Evolutionary conservation across 2,888 invertebrate species (phyloP).

Genomic region (Leucozona laternaria): DNA sequence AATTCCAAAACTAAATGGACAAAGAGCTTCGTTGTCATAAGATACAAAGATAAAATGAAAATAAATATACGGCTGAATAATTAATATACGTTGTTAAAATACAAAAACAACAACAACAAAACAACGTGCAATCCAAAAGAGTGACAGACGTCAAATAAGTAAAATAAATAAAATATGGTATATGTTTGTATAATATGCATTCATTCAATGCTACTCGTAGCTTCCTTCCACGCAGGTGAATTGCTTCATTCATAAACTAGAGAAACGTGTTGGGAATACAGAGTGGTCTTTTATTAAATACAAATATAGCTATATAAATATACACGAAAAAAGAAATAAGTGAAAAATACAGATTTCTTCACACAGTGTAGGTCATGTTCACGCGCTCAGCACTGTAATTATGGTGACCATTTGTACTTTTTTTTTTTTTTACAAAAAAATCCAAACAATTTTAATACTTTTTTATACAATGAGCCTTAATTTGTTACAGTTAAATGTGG

Average conservation of each 20-base stretch:
- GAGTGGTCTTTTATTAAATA: conserved; percentile 19
- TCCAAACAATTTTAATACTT: no score
- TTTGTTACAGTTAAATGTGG: no score
- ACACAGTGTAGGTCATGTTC: conserved; percentile 66
- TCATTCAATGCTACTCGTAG: conserved; percentile 9
- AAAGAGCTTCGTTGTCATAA: conserved; percentile 23
- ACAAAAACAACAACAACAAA: conserved; percentile 25
- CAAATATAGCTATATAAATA: neutral
- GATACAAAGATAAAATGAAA: conserved; percentile 12
- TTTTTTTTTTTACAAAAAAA: no score
- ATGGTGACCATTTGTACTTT: neutral
- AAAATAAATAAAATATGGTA: conserved; percentile 19
- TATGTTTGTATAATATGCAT: neutral
- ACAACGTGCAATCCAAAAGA: neutral
- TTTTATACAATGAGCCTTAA: no score
- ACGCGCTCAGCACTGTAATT: conserved; percentile 15
- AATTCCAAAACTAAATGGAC: conserved; percentile 23
- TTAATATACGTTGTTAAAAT: conserved; percentile 64
- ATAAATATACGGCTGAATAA: conserved; percentile 60
- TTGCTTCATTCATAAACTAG: conserved; percentile 65
- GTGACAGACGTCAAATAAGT: conserved; percentile 31
- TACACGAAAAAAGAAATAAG: conserved; percentile 4
- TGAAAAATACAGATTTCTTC: conserved; percentile 32
- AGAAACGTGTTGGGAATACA: conserved; percentile 49
- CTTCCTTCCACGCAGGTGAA: conserved; percentile 32